Conservation (phyloP, 2,797 vertebrate species). For the Sebastes elongatus region DNA sequence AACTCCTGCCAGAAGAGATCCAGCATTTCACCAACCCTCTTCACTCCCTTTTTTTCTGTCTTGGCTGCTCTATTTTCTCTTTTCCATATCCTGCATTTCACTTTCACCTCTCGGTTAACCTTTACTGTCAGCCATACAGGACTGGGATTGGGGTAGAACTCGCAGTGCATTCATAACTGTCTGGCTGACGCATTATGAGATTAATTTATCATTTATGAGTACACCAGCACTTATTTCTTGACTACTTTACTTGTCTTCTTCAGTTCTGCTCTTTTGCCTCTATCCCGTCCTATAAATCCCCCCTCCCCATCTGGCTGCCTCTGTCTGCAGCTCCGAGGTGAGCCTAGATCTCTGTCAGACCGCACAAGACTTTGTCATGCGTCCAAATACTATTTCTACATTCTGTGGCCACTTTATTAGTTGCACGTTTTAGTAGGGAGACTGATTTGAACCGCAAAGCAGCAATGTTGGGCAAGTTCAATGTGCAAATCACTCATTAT, state of each 20-base stretch:
- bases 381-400: slow-evolving; percentile 27
- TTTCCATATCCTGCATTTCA: slow-evolving; percentile 50
- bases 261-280: slow-evolving; percentile 28
- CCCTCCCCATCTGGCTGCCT: slow-evolving; percentile 28
- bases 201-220: slow-evolving; percentile 56
- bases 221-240: slow-evolving; percentile 19
- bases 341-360: slow-evolving; percentile 40
- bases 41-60: slow-evolving; percentile 31
- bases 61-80: slow-evolving; percentile 36
- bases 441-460: neutral
- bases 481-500: neutral
- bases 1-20: slow-evolving; percentile 49
- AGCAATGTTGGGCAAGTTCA: neutral
- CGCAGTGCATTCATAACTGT: slow-evolving; percentile 45
- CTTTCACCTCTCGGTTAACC: slow-evolving; percentile 56
- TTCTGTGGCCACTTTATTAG: slow-evolving; percentile 29
- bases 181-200: slow-evolving; percentile 46
- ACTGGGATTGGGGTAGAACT: slow-evolving; percentile 47
- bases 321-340: slow-evolving; percentile 33
- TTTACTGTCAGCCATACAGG: slow-evolving; percentile 47
- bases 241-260: slow-evolving; percentile 45
- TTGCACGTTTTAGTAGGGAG: neutral
- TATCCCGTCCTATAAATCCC: neutral
- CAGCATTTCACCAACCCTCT: slow-evolving; percentile 47
- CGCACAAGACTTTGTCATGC: slow-evolving; percentile 33